These are phyloP conservation scores for Dasyurus viverrinus DNA, from an alignment of 2,113 vertebrate species.

Conservation along the genomic window DNA sequence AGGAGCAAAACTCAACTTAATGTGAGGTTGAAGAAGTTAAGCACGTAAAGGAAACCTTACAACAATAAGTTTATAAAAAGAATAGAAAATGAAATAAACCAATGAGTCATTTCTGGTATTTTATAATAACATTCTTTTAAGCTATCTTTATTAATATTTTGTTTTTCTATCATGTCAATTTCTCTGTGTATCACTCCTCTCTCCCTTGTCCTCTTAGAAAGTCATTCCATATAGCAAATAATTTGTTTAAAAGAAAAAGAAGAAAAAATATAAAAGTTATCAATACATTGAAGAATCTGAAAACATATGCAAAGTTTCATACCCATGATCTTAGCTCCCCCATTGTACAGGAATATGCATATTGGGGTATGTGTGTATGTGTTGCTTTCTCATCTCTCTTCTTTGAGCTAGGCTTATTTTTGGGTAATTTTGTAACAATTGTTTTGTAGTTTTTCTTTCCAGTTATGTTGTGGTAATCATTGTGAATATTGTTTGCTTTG, in stretches of 20 bases:
- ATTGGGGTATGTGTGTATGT: neutral
- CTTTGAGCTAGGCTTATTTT: neutral
- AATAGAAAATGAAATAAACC: neutral
- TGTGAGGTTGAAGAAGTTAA: conserved; percentile 30
- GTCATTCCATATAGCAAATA: neutral
- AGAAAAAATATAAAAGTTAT: neutral
- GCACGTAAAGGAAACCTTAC: neutral
- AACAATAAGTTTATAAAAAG: neutral
- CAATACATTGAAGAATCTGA: neutral
- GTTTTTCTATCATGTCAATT: neutral
- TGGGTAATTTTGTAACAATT: neutral
- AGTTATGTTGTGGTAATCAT: neutral
- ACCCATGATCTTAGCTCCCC: neutral
- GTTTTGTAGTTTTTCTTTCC: neutral
- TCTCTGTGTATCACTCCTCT: neutral
- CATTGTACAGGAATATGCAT: neutral
- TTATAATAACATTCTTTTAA: neutral
- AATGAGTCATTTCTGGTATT: neutral
- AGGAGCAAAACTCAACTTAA: conserved; percentile 10
- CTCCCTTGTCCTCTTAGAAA: too few relatives aligned
- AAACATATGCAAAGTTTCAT: neutral
- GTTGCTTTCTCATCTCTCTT: neutral
- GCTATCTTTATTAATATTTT: neutral
- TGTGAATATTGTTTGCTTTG: too few relatives aligned
- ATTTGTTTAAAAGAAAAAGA: neutral